Conservation (phyloP, 2,113 vertebrate genomes). For the Colaptes auratus region DNA sequence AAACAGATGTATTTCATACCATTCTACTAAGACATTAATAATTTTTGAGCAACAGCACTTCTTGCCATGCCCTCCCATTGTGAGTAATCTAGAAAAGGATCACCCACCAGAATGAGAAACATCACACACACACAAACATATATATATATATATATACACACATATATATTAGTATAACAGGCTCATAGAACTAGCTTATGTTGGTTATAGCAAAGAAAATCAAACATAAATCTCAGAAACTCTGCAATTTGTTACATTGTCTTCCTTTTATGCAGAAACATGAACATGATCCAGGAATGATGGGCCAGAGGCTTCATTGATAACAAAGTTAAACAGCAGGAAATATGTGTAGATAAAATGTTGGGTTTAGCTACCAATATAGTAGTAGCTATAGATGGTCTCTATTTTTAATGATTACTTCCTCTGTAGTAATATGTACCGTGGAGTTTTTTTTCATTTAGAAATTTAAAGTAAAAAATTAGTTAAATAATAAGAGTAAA, state of each 20-base stretch:
- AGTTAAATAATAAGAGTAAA: neutral
- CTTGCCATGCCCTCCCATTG: neutral
- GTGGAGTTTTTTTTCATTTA: neutral
- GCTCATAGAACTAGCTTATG: neutral
- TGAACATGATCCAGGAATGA: neutral
- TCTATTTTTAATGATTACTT: neutral
- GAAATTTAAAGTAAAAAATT: neutral
- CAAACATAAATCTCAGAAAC: neutral
- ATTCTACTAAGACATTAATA: neutral
- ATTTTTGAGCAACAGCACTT: neutral
- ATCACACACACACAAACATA: neutral
- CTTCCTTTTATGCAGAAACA: neutral
- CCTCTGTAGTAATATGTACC: neutral
- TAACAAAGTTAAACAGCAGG: neutral
- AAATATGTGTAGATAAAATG: neutral
- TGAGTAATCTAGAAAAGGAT: neutral
- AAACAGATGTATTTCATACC: neutral
- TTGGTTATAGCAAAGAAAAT: neutral
- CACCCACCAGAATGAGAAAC: neutral
- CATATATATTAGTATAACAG: neutral
- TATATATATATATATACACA: too few species aligned
- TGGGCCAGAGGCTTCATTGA: neutral
- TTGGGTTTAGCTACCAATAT: neutral
- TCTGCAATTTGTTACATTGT: neutral
- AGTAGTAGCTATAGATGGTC: neutral